These are phyloP conservation scores for Thaumetopoea pityocampa DNA, from an alignment of 1,140 invertebrate genomes.

Conservation along the genomic window DNA sequence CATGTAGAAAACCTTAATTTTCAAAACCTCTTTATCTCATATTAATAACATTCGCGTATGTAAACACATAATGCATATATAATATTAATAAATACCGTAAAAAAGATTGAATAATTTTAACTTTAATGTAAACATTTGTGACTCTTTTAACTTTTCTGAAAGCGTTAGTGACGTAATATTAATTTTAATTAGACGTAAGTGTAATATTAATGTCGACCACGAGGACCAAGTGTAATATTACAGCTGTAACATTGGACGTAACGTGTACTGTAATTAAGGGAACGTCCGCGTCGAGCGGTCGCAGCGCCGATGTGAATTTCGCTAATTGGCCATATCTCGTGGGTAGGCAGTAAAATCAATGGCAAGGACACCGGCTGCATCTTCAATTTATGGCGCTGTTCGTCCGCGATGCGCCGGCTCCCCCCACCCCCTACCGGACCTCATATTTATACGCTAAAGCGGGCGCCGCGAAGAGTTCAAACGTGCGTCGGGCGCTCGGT, in stretches of 20 bases:
- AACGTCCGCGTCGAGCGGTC: slow-evolving; percentile 44
- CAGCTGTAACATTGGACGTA: slow-evolving; percentile 26
- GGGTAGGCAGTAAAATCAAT: slow-evolving; percentile 72
- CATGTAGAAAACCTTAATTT: too few relatives aligned
- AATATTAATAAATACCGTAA: too few relatives aligned
- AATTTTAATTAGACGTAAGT: too few relatives aligned
- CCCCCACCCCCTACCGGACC: slow-evolving; percentile 63
- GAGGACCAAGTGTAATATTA: too few relatives aligned
- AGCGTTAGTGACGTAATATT: too few relatives aligned
- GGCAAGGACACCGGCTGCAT: slow-evolving; percentile 69
- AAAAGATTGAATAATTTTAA: too few relatives aligned
- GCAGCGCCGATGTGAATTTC: slow-evolving; percentile 50
- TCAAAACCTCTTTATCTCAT: too few relatives aligned
- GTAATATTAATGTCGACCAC: too few relatives aligned
- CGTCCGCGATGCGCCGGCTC: slow-evolving; percentile 66
- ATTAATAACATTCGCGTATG: too few relatives aligned
- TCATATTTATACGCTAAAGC: slow-evolving; percentile 74
- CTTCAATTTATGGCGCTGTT: slow-evolving; percentile 69
- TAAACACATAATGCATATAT: too few relatives aligned
- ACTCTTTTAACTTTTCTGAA: too few relatives aligned
- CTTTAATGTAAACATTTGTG: too few relatives aligned
- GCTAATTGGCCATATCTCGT: slow-evolving; percentile 68
- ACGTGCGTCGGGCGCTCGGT: slow-evolving; percentile 67
- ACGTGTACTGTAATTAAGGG: slow-evolving; percentile 49
- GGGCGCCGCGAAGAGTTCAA: slow-evolving; percentile 70